Conservation (phyloP, 2,797 vertebrate genomes). For the Poeciliopsis presidionis region DNA sequence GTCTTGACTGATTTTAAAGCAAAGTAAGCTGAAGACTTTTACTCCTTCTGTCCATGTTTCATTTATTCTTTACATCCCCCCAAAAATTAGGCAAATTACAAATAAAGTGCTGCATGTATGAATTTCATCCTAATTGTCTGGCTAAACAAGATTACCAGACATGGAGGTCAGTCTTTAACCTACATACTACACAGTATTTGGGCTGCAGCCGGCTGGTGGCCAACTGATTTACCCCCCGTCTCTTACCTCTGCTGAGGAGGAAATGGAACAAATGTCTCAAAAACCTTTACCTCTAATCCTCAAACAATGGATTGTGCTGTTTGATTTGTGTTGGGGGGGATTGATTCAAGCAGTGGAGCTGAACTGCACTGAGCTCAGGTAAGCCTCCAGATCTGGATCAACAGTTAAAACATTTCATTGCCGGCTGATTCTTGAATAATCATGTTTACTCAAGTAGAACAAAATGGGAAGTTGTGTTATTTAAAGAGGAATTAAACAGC, state of each 20-base stretch:
- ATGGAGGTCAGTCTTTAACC: slow-evolving; percentile 23
- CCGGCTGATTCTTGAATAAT: slow-evolving; percentile 8
- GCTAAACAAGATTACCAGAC: slow-evolving; percentile 38
- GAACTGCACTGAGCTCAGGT: slow-evolving; percentile 42
- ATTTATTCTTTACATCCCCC: not conserved
- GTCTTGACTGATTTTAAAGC: not conserved
- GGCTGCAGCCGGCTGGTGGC: slow-evolving; percentile 29
- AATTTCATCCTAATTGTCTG: slow-evolving; percentile 15
- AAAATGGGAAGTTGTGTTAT: not conserved
- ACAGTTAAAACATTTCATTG: slow-evolving; percentile 40
- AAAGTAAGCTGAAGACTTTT: not conserved
- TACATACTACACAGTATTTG: slow-evolving; percentile 23
- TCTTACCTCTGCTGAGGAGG: slow-evolving; percentile 50
- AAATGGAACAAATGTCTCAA: slow-evolving; percentile 60
- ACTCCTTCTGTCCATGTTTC: not conserved
- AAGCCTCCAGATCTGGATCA: slow-evolving; percentile 43
- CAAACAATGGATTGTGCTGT: slow-evolving; percentile 58
- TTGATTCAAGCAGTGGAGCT: slow-evolving; percentile 19
- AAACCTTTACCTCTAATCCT: slow-evolving; percentile 57
- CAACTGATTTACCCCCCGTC: slow-evolving; percentile 56
- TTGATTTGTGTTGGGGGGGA: slow-evolving; percentile 21
- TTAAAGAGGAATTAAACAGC: not conserved
- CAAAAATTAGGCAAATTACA: slow-evolving; percentile 2
- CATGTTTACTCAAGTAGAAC: not conserved
- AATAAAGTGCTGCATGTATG: slow-evolving; percentile 3